Evolutionary conservation across 2,888 invertebrate genomes (phyloP).

Genomic region (Gisinianus flammeolus): DNA sequence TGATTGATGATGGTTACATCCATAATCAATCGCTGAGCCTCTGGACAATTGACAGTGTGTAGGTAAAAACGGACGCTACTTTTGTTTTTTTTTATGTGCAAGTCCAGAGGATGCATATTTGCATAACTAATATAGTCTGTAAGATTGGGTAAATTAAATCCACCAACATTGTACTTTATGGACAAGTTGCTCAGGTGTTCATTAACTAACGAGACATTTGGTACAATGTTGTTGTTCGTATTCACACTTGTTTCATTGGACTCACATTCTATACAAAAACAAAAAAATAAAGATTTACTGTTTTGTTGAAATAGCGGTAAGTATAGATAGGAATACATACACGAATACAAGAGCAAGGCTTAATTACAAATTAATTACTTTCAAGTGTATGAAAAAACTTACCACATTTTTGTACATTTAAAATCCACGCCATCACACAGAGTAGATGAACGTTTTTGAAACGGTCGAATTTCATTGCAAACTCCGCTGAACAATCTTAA

Average conservation of each 20-base stretch:
- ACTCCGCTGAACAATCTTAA: too few species aligned
- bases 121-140: neutral
- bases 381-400: too few species aligned
- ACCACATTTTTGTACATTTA: too few species aligned
- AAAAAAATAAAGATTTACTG: neutral
- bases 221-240: neutral
- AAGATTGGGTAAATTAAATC: neutral
- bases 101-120: neutral
- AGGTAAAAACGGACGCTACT: constrained; percentile 48
- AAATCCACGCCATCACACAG: too few species aligned
- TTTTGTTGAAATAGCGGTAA: too few species aligned
- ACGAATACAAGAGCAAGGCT: too few species aligned
- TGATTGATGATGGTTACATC: neutral
- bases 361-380: too few species aligned
- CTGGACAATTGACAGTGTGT: constrained; percentile 31
- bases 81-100: constrained; percentile 37
- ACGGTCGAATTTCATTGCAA: too few species aligned
- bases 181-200: too few species aligned
- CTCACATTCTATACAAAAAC: neutral
- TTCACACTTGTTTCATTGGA: neutral
- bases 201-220: neutral
- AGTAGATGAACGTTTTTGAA: too few species aligned
- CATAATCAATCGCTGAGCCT: constrained; percentile 2
- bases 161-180: neutral
- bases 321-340: too few species aligned